These are phyloP conservation scores for Bombus impatiens DNA, from an alignment of 1,140 invertebrate genomes.

Conservation along the genomic window DNA sequence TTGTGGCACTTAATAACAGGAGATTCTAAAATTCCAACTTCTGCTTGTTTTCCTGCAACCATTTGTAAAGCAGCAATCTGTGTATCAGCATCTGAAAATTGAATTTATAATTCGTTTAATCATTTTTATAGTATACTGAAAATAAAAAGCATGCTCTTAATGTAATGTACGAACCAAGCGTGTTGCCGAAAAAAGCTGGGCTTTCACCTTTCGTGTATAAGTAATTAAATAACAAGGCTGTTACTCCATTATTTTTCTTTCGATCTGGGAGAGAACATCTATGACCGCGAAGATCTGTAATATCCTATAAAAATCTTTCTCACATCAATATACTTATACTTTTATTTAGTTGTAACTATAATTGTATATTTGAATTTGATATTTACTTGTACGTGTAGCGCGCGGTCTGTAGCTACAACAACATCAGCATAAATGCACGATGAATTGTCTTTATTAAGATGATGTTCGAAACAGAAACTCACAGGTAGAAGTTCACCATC, in stretches of 20 bases:
- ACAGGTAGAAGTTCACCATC: constrained; percentile 79
- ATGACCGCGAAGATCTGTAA: constrained; percentile 81
- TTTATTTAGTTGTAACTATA: neutral
- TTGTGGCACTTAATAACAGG: constrained; percentile 80
- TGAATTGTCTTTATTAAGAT: constrained; percentile 70
- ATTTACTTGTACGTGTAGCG: constrained; percentile 64
- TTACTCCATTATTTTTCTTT: constrained; percentile 50
- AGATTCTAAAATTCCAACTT: constrained; percentile 83
- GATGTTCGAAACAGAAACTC: constrained; percentile 81
- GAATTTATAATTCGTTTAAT: constrained; percentile 21
- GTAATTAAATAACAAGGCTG: constrained; percentile 74
- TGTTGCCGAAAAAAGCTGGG: constrained; percentile 82
- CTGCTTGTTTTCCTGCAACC: constrained; percentile 82
- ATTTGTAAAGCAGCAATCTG: constrained; percentile 82
- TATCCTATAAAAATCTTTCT: constrained; percentile 71
- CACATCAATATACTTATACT: constrained; percentile 37
- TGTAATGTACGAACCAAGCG: constrained; percentile 73
- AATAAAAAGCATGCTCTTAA: neutral
- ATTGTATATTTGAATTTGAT: constrained; percentile 3
- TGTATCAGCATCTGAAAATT: constrained; percentile 77
- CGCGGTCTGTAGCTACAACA: constrained; percentile 80
- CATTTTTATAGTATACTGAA: neutral
- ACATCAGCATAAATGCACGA: constrained; percentile 83
- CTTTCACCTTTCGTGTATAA: constrained; percentile 81
- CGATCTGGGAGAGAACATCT: constrained; percentile 77